phyloP scores from a whole-genome alignment of 2,113 vertebrate genomes.

The Anarhynchus alexandrinus region DNA sequence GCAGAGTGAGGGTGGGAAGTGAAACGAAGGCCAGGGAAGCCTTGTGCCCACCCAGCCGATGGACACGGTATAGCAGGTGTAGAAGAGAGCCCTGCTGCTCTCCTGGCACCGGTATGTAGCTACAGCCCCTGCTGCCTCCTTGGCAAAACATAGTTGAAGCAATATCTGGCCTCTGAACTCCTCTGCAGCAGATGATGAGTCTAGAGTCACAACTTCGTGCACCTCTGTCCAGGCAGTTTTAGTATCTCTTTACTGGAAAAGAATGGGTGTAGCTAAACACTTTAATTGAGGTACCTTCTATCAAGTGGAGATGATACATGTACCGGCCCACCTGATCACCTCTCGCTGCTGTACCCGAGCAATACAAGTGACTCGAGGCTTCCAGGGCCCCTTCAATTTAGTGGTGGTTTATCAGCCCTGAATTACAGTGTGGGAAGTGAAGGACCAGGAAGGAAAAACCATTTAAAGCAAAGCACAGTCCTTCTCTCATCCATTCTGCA shows the following conservation, averaged over 20 bases:
- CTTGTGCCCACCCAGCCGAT: neutral
- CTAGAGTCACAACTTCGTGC: neutral
- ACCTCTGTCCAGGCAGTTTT: neutral
- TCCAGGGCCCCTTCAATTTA: neutral
- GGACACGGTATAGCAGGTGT: rapidly evolving
- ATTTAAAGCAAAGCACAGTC: neutral
- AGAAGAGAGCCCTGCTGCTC: neutral
- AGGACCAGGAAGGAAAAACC: neutral
- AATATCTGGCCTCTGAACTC: neutral
- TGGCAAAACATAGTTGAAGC: neutral
- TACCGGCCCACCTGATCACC: neutral
- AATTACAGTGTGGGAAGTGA: neutral
- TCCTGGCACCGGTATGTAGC: neutral
- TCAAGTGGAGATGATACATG: neutral
- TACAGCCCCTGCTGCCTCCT: neutral
- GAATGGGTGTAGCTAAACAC: neutral
- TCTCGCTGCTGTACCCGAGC: neutral
- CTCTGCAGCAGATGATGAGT: neutral
- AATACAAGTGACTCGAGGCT: neutral
- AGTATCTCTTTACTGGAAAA: neutral
- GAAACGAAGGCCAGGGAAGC: neutral
- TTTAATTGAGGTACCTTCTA: neutral
- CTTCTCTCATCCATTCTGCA: neutral
- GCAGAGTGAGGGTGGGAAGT: neutral
- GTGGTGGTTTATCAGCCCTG: neutral